Conservation (phyloP, 2,797 vertebrate species). For the Brotula barbata region DNA sequence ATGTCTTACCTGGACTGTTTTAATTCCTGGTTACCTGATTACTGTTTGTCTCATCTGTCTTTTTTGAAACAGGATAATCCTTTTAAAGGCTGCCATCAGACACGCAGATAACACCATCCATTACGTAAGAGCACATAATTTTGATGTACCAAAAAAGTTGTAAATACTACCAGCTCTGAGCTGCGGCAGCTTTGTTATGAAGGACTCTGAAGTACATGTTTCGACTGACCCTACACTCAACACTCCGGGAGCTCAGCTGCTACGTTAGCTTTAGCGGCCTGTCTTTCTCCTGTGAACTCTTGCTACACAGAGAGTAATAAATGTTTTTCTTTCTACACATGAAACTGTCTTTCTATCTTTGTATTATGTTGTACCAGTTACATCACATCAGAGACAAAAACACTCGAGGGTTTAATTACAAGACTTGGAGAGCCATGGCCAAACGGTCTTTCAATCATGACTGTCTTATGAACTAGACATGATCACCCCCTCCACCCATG, state of each 20-base stretch:
- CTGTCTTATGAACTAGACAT: too few relatives aligned
- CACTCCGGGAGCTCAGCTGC: slow-evolving; percentile 4
- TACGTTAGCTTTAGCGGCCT: slow-evolving; percentile 12
- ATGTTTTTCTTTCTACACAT: slow-evolving; percentile 35
- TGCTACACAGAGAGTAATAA: slow-evolving; percentile 49
- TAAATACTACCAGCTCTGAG: not conserved
- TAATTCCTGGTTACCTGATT: not conserved
- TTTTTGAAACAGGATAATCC: slow-evolving; percentile 72
- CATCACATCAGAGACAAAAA: too few relatives aligned
- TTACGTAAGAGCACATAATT: not conserved
- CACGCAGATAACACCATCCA: slow-evolving; percentile 52
- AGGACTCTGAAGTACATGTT: slow-evolving; percentile 15
- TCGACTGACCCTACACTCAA: slow-evolving; percentile 8
- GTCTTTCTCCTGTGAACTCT: slow-evolving; percentile 14
- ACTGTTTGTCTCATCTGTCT: not conserved
- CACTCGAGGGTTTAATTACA: too few relatives aligned
- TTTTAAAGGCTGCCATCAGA: slow-evolving; percentile 69
- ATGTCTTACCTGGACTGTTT: too few relatives aligned
- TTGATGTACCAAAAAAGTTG: not conserved
- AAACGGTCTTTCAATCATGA: too few relatives aligned
- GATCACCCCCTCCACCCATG: too few relatives aligned
- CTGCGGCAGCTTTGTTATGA: slow-evolving; percentile 1
- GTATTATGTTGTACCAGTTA: too few relatives aligned
- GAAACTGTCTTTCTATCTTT: slow-evolving; percentile 6
- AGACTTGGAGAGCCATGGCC: too few relatives aligned